Base-by-base conservation (phyloP, 2,888 invertebrate species). In the Acleris cristana region DNA sequence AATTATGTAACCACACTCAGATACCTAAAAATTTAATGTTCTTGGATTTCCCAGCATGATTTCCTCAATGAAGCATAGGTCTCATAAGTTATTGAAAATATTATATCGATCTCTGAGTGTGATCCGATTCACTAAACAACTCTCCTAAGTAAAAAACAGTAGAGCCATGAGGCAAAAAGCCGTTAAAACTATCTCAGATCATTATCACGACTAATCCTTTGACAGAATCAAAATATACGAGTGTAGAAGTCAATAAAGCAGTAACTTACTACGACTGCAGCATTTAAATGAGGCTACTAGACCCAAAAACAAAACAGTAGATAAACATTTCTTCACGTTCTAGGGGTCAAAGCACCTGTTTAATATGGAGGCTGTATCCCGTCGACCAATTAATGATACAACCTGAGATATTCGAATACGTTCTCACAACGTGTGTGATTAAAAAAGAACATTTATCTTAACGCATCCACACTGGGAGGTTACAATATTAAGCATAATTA, bases 291-390 rank as follows among this genome's bases (percentile, higher is more conserved):
- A 53, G 18, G 30, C 40, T 52, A 52, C 55, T 48, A 58, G 34
- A 23, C 57, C 44, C 48, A 63, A 57, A 63, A 58, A 67, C 49
- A 48, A 65, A 69, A 69, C 70, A 63, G 64, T 51, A 67, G 70
- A 80, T 81, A 76, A 77, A 76, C 83, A 87, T 89, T 77, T 79
- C 79, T 80, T 70, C 86, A 83, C 87, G 87, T 77, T 66, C 71
- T 79, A 75, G 65, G 75, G 89, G 86, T 88, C 89, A 84, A 82
- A 84, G 87, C 84, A 82, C 89, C 82, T 85, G 73, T 82, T 89
- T 86, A 86, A 81, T 86, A 86, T 87, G 87, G 83, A 79, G 74
- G 78, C 75, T 73, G 79, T 79, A 80, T 83, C 77, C 77, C 80
- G 76, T 77, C 75, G 79, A 82, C 81, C 87, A 90, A 90, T 90